Evolutionary conservation across 2,888 invertebrate species (phyloP), one percentile per base, ranked within the genome.

Genomic region (Amphimallon solstitiale): DNA sequence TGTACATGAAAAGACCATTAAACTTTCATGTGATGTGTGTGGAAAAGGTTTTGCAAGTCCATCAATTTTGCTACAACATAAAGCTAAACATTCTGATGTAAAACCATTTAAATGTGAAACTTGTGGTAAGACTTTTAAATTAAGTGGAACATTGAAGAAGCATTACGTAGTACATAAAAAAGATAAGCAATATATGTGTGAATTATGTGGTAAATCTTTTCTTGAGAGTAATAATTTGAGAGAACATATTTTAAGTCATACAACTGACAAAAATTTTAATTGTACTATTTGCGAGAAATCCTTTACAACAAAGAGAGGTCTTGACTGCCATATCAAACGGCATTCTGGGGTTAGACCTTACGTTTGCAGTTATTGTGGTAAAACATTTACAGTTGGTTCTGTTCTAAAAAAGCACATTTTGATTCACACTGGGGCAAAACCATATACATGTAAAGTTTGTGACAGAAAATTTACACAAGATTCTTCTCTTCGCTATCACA

Each of bases 371-470:
- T 21, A 17, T 1, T 48, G 48, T 15, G 15, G 17, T 12, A 21
- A 48, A n/a, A 19, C 1, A 5, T 21, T 19, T 17, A 12, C 19
- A 17, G 2, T 6, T 1, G 23, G 23, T 1, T n/a, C 12, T 12
- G 17, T 15, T 12, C 40, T 63, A 29, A 63, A 40, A 15, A 10
- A 23, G 6, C 63, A 63, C 23, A 14, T 29, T 1, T 12, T 15
- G 7, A 51, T 43, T 7, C 63, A 63, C 23, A 49, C 63, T 0
- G 63, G 38, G 2, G 49, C 12, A 5, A 63, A 63, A 40, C 63
- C 51, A 4, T 63, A 23, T 37, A 29, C 21, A 12, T 63, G 63
- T 12, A 9, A 40, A 6, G 15, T 49, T 6, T 63, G 63, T 9
- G 40, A 19, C n/a, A 51, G 49, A 34, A 38, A 10, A n/a, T 51